phyloP scores from a whole-genome alignment of 2,888 invertebrate species.

The Sipunculus nudus region DNA sequence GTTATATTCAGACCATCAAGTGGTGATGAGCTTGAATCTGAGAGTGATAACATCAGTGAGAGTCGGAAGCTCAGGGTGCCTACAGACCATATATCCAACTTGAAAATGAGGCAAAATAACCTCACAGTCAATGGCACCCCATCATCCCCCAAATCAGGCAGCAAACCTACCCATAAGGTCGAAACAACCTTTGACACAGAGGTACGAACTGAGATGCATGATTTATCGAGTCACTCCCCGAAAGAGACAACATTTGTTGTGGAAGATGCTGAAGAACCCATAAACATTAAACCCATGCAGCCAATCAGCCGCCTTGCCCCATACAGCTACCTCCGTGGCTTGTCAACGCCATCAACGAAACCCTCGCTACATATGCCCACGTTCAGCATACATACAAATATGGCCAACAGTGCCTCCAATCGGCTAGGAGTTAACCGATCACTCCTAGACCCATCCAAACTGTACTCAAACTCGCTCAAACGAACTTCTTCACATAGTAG shows the following conservation, averaged over 20 bases:
- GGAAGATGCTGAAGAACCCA: slow-evolving; percentile 73
- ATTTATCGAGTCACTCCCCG: slow-evolving; percentile 6
- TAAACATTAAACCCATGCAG: slow-evolving; percentile 89
- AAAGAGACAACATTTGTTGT: slow-evolving; percentile 70
- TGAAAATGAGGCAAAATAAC: no score
- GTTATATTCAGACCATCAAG: slow-evolving; percentile 51
- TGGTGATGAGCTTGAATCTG: slow-evolving; percentile 42
- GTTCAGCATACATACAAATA: slow-evolving; percentile 21
- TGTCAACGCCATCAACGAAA: slow-evolving; percentile 30
- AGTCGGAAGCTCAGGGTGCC: not conserved
- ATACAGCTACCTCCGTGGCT: slow-evolving; percentile 44
- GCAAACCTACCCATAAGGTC: slow-evolving; percentile 45
- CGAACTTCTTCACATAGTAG: slow-evolving; percentile 50
- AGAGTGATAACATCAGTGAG: no score
- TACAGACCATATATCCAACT: slow-evolving; percentile 39
- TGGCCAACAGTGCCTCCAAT: slow-evolving; percentile 44
- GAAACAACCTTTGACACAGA: slow-evolving; percentile 63
- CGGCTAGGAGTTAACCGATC: slow-evolving; percentile 55
- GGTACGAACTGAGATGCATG: slow-evolving; percentile 51
- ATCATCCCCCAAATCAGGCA: not conserved
- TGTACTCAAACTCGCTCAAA: slow-evolving; percentile 57
- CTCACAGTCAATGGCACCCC: not conserved
- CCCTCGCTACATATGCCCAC: slow-evolving; percentile 33
- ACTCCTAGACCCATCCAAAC: slow-evolving; percentile 52
- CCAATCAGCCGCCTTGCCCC: slow-evolving; percentile 72